phyloP scores from a whole-genome alignment of 2,888 invertebrate species.

The Parochlus steinenii region DNA sequence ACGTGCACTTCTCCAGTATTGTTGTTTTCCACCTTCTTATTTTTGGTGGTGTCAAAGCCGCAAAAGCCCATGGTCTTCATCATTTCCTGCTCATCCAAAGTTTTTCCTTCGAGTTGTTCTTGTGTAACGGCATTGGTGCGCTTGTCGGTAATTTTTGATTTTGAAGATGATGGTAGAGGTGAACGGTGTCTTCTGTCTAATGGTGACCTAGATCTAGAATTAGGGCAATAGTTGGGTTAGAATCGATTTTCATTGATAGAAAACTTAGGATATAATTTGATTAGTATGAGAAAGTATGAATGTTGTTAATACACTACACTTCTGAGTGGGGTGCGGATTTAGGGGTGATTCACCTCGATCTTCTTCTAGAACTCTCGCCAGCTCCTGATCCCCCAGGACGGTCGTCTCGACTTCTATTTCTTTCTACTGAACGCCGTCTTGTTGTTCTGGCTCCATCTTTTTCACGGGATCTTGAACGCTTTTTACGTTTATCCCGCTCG shows the following conservation, averaged over 20 bases:
- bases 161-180: constrained; percentile 21
- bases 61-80: constrained; percentile 94
- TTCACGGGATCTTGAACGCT: constrained; percentile 31
- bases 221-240: background rate
- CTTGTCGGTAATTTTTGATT: constrained; percentile 21
- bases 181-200: constrained; percentile 17
- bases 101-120: constrained; percentile 78
- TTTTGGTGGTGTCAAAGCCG: constrained; percentile 90
- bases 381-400: background rate
- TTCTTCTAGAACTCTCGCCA: constrained; percentile 3
- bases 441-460: constrained; percentile 21
- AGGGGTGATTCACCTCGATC: constrained; percentile 11
- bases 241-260: too few species aligned
- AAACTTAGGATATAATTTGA: too few species aligned
- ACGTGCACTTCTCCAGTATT: constrained; percentile 91
- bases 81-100: constrained; percentile 87
- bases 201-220: constrained; percentile 18
- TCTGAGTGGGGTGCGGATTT: background rate
- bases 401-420: background rate
- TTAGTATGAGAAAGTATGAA: background rate
- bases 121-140: constrained; percentile 55
- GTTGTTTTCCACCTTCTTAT: constrained; percentile 88
- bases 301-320: constrained; percentile 11
- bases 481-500: constrained; percentile 29
- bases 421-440: constrained; percentile 3